Evolutionary conservation across 2,797 vertebrate species (phyloP).

Genomic region (Prunella strophiata): DNA sequence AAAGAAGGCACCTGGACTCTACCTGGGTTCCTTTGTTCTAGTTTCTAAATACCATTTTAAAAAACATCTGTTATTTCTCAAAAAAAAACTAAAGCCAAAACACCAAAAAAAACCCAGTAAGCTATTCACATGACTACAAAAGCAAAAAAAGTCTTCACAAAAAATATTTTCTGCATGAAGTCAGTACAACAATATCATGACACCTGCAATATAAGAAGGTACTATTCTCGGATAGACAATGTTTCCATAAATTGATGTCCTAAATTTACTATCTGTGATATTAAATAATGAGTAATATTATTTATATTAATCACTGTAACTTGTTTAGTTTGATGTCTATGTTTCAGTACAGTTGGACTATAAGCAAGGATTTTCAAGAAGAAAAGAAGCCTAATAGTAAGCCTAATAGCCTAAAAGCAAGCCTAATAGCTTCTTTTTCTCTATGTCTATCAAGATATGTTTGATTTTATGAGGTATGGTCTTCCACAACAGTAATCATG

Average conservation of each 20-base stretch:
- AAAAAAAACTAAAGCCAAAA: background rate
- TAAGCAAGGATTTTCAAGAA: background rate
- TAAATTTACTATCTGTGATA: background rate
- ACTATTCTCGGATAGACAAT: background rate
- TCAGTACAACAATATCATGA: background rate
- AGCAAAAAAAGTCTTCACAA: background rate
- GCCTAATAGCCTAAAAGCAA: background rate
- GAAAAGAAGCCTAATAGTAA: background rate
- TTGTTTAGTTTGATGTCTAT: background rate
- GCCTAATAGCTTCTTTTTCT: background rate
- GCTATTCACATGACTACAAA: background rate
- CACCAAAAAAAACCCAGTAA: background rate
- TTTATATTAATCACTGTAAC: background rate
- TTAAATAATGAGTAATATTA: background rate
- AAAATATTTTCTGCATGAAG: background rate
- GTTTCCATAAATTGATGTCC: background rate
- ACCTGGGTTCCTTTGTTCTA: background rate
- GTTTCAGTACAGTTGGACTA: background rate
- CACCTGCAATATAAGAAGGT: background rate
- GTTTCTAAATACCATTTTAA: background rate
- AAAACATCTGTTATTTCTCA: background rate
- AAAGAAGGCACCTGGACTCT: background rate
- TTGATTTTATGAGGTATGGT: background rate
- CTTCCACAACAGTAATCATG: background rate
- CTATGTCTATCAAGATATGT: background rate